These are phyloP conservation scores for Hemaris fuciformis DNA, from an alignment of 2,888 invertebrate genomes.

Conservation along the genomic window DNA sequence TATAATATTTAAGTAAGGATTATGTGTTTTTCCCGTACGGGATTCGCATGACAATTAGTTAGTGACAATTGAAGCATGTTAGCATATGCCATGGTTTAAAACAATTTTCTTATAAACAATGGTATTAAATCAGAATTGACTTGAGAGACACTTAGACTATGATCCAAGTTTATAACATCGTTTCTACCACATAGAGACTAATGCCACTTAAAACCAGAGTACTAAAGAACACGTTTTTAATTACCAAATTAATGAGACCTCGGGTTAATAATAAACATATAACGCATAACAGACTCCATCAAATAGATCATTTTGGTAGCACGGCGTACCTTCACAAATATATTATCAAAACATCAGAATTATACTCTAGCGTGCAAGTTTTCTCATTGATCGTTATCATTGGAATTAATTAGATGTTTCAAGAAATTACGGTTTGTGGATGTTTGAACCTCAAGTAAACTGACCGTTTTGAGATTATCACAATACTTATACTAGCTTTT, in stretches of 20 bases:
- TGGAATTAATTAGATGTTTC: conserved; percentile 8
- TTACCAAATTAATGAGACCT: not conserved
- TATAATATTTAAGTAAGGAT: too few species aligned
- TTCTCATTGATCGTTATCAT: conserved; percentile 5
- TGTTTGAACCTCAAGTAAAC: conserved; percentile 3
- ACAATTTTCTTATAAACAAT: too few species aligned
- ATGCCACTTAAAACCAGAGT: too few species aligned
- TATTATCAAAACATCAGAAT: conserved; percentile 7
- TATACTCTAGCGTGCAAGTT: conserved; percentile 5
- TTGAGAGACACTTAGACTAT: too few species aligned
- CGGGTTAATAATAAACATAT: not conserved
- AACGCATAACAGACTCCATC: not conserved
- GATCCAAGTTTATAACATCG: too few species aligned
- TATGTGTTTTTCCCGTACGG: too few species aligned
- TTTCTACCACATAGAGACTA: too few species aligned
- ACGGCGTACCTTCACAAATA: not conserved
- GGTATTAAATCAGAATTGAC: too few species aligned
- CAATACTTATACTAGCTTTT: not conserved
- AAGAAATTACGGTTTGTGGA: conserved; percentile 8
- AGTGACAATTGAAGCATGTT: too few species aligned
- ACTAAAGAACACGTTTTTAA: not conserved
- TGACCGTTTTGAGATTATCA: conserved; percentile 5
- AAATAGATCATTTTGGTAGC: conserved; percentile 2
- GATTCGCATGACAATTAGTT: too few species aligned
- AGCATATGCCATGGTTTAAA: too few species aligned